A percentile compares a stretch with the other conserved stretches of the same genome.
These are phyloP conservation scores for Chaitophorus viminalis DNA, from an alignment of 2,888 invertebrate species.

Conservation along the genomic window DNA sequence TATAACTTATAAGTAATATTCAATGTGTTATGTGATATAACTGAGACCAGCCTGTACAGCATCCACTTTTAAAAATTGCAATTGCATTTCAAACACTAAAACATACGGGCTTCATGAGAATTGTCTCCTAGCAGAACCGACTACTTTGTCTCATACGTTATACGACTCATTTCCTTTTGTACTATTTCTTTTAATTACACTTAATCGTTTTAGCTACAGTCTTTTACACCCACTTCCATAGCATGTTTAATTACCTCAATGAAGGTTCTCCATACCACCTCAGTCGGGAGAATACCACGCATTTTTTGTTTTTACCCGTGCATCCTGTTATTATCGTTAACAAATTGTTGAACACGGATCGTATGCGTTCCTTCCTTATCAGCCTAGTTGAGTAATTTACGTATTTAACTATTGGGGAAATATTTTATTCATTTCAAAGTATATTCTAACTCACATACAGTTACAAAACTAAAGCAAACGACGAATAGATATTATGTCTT, in stretches of 20 bases:
- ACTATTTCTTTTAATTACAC: slow-evolving; percentile 46
- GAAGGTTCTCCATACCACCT: slow-evolving; percentile 28
- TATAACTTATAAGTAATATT: too few species aligned
- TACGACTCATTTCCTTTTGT: slow-evolving; percentile 46
- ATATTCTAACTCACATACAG: slow-evolving; percentile 25
- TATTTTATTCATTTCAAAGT: not conserved
- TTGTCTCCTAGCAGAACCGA: slow-evolving; percentile 10
- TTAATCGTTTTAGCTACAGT: slow-evolving; percentile 45
- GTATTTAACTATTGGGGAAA: not conserved
- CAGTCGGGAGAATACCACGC: slow-evolving; percentile 45
- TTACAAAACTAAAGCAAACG: not conserved
- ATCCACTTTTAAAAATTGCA: too few species aligned
- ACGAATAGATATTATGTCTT: not conserved
- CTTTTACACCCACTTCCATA: slow-evolving; percentile 41
- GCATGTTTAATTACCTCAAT: slow-evolving; percentile 49
- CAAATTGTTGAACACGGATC: slow-evolving; percentile 14
- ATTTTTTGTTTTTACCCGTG: slow-evolving; percentile 10
- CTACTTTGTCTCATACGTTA: not conserved
- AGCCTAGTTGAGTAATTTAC: slow-evolving; percentile 10
- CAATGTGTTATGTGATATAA: too few species aligned
- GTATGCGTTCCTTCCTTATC: slow-evolving; percentile 12
- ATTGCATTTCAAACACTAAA: too few species aligned
- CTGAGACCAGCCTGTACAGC: too few species aligned
- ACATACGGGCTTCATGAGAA: slow-evolving; percentile 1
- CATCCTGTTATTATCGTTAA: slow-evolving; percentile 44